Conservation (phyloP, 2,113 vertebrate genomes). For the Cyanistes caeruleus region DNA sequence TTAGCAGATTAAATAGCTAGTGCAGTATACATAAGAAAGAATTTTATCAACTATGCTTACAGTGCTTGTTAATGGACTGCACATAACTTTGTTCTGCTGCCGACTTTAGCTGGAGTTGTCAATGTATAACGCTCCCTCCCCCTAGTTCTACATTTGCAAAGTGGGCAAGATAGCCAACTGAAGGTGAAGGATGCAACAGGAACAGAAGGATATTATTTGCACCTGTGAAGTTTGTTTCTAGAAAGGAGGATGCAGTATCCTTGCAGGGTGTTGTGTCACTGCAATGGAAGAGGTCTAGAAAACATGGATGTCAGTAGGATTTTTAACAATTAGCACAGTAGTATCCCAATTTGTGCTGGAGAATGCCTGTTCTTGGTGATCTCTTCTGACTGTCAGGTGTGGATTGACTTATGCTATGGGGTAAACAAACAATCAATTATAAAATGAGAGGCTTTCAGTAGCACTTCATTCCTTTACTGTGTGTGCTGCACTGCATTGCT, state of each 20-base stretch:
- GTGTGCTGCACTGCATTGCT: neutral
- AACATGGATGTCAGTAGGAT: neutral
- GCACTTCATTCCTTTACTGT: neutral
- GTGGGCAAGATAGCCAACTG: neutral
- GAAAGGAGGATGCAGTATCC: neutral
- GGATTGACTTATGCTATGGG: neutral
- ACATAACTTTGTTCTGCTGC: neutral
- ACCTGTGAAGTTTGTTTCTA: neutral
- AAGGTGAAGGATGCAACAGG: neutral
- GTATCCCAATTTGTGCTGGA: neutral
- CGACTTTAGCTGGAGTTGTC: neutral
- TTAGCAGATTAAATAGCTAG: neutral
- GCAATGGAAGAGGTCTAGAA: neutral
- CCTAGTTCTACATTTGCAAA: neutral
- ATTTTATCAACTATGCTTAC: neutral
- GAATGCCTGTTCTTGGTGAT: neutral
- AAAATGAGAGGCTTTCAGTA: neutral
- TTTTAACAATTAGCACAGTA: neutral
- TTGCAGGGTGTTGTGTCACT: neutral
- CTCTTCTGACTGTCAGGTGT: neutral
- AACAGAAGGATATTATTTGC: neutral
- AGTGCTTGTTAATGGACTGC: neutral
- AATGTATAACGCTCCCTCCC: neutral
- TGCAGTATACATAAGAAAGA: neutral
- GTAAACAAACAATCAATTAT: neutral